Conservation (phyloP, 2,888 invertebrate genomes). For the Caenorhabditis angaria region DNA sequence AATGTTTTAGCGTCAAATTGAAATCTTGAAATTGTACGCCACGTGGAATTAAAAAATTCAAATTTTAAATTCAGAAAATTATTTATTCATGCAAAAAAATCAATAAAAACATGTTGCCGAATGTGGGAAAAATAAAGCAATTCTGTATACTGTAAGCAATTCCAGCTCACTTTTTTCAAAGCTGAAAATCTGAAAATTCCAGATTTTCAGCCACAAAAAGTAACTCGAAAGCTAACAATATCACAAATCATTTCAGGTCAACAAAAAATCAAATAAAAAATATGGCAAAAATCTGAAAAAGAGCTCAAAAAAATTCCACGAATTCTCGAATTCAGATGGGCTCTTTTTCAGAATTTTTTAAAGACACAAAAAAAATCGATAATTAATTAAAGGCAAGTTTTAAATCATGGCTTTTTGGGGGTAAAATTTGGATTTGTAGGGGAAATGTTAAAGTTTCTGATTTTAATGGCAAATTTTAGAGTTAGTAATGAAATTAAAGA, state of each 20-base stretch:
- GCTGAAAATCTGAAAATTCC: not conserved
- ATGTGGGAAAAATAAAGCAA: constrained; percentile 40
- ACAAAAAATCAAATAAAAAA: constrained; percentile 18
- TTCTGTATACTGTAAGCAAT: constrained; percentile 39
- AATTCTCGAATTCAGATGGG: constrained; percentile 24
- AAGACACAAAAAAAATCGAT: not conserved
- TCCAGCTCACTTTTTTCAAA: constrained; percentile 3
- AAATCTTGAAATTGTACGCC: too few relatives aligned
- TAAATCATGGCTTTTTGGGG: not conserved
- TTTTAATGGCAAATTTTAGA: constrained; percentile 15
- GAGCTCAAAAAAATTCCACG: constrained; percentile 33
- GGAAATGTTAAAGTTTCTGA: constrained; percentile 37
- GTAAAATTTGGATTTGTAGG: constrained; percentile 16
- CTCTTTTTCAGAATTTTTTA: constrained; percentile 6
- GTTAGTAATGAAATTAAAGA: too few relatives aligned
- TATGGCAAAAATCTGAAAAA: constrained; percentile 10
- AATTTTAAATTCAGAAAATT: not conserved
- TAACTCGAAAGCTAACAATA: constrained; percentile 36
- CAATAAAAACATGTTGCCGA: not conserved
- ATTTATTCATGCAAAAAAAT: not conserved
- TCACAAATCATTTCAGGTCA: constrained; percentile 42
- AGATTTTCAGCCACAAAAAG: not conserved
- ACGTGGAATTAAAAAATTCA: not conserved
- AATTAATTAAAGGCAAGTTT: not conserved
- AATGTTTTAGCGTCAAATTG: too few relatives aligned